Evolutionary conservation across 2,797 vertebrate species (phyloP).

Genomic region (Echeneis naucrates): DNA sequence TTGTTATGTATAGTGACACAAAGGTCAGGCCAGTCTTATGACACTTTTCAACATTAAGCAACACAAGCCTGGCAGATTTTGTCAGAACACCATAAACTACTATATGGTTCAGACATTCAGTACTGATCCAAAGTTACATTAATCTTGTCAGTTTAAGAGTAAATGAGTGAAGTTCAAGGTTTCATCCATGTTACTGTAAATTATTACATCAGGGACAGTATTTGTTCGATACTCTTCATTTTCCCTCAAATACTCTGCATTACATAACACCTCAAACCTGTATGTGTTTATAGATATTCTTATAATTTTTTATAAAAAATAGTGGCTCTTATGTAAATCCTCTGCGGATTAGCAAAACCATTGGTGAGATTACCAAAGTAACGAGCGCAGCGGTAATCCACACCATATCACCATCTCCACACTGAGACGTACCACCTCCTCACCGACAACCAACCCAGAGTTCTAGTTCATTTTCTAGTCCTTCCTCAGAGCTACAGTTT

Average conservation of each 20-base stretch:
- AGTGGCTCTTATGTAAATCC: constrained; percentile 62
- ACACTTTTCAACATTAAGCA: constrained; percentile 13
- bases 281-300: constrained; percentile 32
- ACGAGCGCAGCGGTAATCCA: constrained; percentile 71
- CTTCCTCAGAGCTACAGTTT: constrained; percentile 28
- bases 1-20: constrained; percentile 40
- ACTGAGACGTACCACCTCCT: constrained; percentile 34
- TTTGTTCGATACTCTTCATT: constrained; percentile 8
- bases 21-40: constrained; percentile 62
- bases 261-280: constrained; percentile 28
- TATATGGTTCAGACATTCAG: not conserved
- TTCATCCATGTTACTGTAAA: not conserved
- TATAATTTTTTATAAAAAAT: constrained; percentile 34
- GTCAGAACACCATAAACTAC: not conserved
- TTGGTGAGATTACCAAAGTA: constrained; percentile 65
- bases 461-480: constrained; percentile 24
- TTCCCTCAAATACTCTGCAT: not conserved
- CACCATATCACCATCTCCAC: constrained; percentile 44
- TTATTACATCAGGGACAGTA: not conserved
- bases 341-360: constrained; percentile 67
- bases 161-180: not conserved
- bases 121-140: not conserved
- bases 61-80: constrained; percentile 11
- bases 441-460: constrained; percentile 4
- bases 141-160: not conserved